phyloP scores from a whole-genome alignment of 2,113 vertebrate genomes.

The Donacobius atricapilla region DNA sequence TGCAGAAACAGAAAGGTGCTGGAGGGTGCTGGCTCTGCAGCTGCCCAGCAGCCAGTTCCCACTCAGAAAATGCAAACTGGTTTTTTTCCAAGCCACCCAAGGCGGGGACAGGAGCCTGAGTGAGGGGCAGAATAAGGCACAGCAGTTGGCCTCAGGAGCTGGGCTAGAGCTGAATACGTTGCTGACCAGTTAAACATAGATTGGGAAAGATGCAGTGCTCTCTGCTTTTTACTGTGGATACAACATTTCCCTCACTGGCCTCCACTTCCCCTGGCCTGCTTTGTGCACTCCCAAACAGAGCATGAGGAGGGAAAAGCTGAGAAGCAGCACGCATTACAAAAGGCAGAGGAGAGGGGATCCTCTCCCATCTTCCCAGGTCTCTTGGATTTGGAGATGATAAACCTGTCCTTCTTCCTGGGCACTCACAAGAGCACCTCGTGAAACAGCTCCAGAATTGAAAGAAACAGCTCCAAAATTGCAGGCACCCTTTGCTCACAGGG shows the following conservation, averaged over 20 bases:
- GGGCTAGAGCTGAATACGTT: neutral
- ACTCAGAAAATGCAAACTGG: neutral
- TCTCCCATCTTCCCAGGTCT: neutral
- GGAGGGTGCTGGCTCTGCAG: neutral
- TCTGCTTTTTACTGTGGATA: neutral
- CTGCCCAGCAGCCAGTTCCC: neutral
- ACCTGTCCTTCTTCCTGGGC: neutral
- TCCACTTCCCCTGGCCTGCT: neutral
- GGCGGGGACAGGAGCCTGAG: neutral
- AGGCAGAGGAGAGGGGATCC: neutral
- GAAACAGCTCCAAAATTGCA: neutral
- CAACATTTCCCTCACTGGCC: neutral
- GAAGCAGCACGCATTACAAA: neutral
- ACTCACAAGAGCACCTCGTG: neutral
- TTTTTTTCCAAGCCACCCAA: neutral
- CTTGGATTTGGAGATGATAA: neutral
- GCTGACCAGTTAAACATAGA: neutral
- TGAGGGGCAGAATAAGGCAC: neutral
- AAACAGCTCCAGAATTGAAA: neutral
- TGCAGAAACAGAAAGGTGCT: constrained; percentile 88
- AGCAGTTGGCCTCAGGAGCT: neutral
- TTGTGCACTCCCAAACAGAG: neutral
- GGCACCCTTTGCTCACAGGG: neutral
- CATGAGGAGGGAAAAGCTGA: neutral
- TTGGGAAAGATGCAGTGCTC: neutral